Base-by-base conservation (phyloP, 1,140 invertebrate genomes). In the Littorina saxatilis region DNA sequence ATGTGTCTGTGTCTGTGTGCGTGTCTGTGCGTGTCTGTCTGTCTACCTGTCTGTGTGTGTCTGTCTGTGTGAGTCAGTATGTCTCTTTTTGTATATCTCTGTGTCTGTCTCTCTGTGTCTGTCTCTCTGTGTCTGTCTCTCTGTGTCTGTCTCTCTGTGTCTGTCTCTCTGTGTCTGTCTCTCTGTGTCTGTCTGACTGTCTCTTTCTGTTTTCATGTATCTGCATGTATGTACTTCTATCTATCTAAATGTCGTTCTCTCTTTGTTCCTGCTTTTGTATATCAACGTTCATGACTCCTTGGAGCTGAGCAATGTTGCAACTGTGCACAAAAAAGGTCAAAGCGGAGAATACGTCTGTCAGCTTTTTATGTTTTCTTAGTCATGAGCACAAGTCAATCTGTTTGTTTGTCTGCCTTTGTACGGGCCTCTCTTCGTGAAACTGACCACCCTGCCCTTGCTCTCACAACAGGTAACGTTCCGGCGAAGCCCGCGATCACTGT, bases 1-100 rank as follows among this genome's bases (percentile, higher is more conserved):
- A 35, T 39, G 66, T 68, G 66, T 39, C 32, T 68, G 66, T 39
- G 66, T 68, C 32, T 39, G 66, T 68, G 66, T 39, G 66, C 39
- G 66, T 39, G 66, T 68, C 32, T 39, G 66, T 68, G 66, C 35
- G 66, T 68, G 66, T 39, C 32, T 68, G 63, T 20, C 32, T 39
- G 63, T 68, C 32, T 23, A 23, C 20, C 32, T 39, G 35, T 23
- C 32, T 68, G 35, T 23, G 32, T 68, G 63, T 39, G 35, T 27
- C 32, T 68, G 63, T 68, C 32, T 39, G 35, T 68, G 66, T 68
- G 66, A 39, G 32, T 68, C 2, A 39, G 66, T 68, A 7, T 68
- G 66, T 4, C 11, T 27, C 20, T 39, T 2, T 20, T 15, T 63
- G 61, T 50, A 17, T 70, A 32, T 32, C 20, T 35, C 40, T 32